These are phyloP conservation scores for Trissoscelio sp. DNA, from an alignment of 2,888 invertebrate species.

Conservation along the genomic window DNA sequence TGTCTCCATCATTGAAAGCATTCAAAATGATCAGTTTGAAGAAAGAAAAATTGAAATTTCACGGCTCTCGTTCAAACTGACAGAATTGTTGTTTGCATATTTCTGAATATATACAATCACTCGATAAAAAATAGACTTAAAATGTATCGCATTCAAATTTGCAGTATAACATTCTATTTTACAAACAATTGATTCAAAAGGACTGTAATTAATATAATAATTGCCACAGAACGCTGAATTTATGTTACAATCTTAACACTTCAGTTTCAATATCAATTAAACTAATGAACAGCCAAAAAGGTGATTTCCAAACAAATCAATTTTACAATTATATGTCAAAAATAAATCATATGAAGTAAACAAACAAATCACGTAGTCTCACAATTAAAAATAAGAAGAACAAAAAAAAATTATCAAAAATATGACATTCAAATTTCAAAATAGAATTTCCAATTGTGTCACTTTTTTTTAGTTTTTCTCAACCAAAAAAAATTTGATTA, in stretches of 20 bases:
- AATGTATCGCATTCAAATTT: conserved; percentile 33
- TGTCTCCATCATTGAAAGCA: conserved; percentile 6
- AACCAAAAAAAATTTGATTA: conserved; percentile 15
- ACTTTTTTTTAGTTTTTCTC: no score
- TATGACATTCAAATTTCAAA: conserved; percentile 17
- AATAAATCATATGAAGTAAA: neutral
- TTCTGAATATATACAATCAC: conserved; percentile 34
- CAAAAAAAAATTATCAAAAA: conserved; percentile 28
- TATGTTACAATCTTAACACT: conserved; percentile 7
- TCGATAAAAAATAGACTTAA: conserved; percentile 35
- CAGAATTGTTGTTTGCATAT: conserved; percentile 7
- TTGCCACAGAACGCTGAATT: conserved; percentile 3
- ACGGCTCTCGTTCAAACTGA: conserved; percentile 28
- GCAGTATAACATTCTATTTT: conserved; percentile 26
- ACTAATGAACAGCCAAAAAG: conserved; percentile 13
- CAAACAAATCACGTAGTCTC: no score
- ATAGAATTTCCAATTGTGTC: no score
- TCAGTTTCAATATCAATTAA: conserved; percentile 8
- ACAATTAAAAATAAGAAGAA: conserved; percentile 2
- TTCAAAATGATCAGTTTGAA: conserved; percentile 19
- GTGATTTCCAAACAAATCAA: conserved; percentile 3
- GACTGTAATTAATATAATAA: conserved; percentile 15
- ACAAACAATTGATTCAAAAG: conserved; percentile 26
- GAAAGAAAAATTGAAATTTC: conserved; percentile 3
- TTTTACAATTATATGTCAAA: neutral